Evolutionary conservation across 2,888 invertebrate species (phyloP).

Genomic region (Didymodactylos carnosus): DNA sequence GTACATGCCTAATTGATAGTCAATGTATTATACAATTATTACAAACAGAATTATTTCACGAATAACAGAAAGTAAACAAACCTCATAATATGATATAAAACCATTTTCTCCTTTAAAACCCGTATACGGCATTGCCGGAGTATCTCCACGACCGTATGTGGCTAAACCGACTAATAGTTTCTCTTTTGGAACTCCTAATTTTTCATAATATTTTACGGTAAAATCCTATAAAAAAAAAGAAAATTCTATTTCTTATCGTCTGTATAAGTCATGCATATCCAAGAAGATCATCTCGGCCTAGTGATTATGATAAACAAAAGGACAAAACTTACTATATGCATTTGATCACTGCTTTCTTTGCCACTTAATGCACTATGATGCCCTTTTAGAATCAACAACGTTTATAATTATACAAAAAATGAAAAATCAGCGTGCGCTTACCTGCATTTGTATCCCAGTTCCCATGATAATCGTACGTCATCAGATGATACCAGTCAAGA

Average conservation of each 20-base stretch:
- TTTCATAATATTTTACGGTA: constrained; percentile 13
- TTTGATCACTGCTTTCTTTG: constrained; percentile 5
- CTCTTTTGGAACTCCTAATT: constrained; percentile 11
- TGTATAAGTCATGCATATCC: too few relatives aligned
- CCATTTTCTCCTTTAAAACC: constrained; percentile 50
- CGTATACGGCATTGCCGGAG: constrained; percentile 12
- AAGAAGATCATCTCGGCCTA: too few relatives aligned
- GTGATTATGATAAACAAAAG: background rate
- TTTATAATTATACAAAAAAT: too few relatives aligned
- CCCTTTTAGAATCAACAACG: too few relatives aligned
- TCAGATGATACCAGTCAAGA: constrained; percentile 3
- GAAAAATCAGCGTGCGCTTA: too few relatives aligned
- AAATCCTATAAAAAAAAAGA: constrained; percentile 8
- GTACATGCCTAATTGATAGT: constrained; percentile 14
- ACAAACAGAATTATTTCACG: background rate
- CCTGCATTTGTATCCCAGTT: background rate
- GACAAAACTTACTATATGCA: background rate
- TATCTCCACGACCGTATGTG: constrained; percentile 15
- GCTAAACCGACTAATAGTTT: constrained; percentile 15
- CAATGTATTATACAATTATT: background rate
- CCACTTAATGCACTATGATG: constrained; percentile 11
- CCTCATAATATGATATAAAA: constrained; percentile 71
- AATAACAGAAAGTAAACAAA: background rate
- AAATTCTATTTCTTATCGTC: too few relatives aligned
- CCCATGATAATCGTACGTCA: constrained; percentile 15